Evolutionary conservation across 1,140 invertebrate genomes (phyloP).

Genomic region (Drosophila biarmipes): DNA sequence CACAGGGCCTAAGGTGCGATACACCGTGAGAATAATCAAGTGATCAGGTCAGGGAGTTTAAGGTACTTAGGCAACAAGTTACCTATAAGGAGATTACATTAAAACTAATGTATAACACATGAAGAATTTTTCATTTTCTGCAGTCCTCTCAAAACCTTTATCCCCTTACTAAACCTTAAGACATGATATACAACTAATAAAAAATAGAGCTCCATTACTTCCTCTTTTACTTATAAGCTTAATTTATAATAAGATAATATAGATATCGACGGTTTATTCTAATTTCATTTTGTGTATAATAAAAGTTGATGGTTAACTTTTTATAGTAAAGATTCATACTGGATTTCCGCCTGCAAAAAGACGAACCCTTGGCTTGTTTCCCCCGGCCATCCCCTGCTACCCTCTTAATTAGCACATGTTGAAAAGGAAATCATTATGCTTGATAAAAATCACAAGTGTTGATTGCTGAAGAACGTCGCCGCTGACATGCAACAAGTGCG

Average conservation of each 20-base stretch:
- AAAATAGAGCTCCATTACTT: no score
- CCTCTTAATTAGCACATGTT: conserved; percentile 80
- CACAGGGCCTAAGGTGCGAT: conserved; percentile 17
- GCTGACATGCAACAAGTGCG: conserved; percentile 69
- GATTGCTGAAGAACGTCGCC: conserved; percentile 67
- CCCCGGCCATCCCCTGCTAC: conserved; percentile 13
- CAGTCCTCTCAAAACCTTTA: no score
- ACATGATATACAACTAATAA: no score
- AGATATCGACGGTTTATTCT: no score
- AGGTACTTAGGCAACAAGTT: not conserved
- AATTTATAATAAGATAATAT: no score
- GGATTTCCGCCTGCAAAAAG: conserved; percentile 7
- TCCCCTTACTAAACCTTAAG: no score
- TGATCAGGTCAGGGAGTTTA: not conserved
- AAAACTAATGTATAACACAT: no score
- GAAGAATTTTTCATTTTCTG: no score
- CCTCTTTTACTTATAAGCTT: no score
- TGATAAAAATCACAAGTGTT: conserved; percentile 83
- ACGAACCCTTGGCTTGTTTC: conserved; percentile 33
- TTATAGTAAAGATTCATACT: not conserved
- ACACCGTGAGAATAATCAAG: not conserved
- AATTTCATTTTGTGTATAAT: no score
- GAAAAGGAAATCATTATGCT: conserved; percentile 82
- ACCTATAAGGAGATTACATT: not conserved
- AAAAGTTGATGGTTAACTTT: not conserved